Evolutionary conservation across 2,113 vertebrate species (phyloP).

Genomic region (Antechinus flavipes): DNA sequence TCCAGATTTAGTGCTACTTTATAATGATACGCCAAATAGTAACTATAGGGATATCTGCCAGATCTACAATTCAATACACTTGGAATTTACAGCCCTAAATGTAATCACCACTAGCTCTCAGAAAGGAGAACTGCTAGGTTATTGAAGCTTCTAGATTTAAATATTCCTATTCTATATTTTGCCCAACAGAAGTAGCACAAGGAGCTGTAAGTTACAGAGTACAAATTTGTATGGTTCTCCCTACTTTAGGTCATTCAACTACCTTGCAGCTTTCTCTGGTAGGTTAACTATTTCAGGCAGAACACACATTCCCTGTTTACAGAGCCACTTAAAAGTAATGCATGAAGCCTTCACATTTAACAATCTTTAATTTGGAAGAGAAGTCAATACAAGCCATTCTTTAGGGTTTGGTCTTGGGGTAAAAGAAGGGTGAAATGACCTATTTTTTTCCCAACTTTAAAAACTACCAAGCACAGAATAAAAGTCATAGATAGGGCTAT

Average conservation of each 20-base stretch:
- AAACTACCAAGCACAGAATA: slow-evolving; percentile 81
- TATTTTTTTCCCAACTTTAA: slow-evolving; percentile 81
- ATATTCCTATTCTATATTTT: slow-evolving; percentile 75
- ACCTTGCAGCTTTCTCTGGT: slow-evolving; percentile 54
- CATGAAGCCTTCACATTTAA: slow-evolving; percentile 84
- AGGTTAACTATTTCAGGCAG: slow-evolving; percentile 77
- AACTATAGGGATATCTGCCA: slow-evolving; percentile 77
- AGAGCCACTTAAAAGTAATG: slow-evolving; percentile 79
- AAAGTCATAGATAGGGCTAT: slow-evolving; percentile 74
- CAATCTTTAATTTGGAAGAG: slow-evolving; percentile 85
- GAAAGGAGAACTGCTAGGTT: slow-evolving; percentile 69
- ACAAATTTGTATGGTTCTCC: slow-evolving; percentile 53
- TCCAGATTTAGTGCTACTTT: slow-evolving; percentile 82
- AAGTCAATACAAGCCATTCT: slow-evolving; percentile 85
- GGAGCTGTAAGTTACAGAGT: slow-evolving; percentile 76
- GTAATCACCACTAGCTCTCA: slow-evolving; percentile 75
- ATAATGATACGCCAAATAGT: slow-evolving; percentile 75
- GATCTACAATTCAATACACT: slow-evolving; percentile 73
- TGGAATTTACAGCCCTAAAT: slow-evolving; percentile 73
- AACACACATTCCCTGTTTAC: slow-evolving; percentile 75
- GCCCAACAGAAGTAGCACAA: slow-evolving; percentile 78
- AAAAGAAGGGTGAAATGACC: slow-evolving; percentile 78
- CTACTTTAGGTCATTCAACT: slow-evolving; percentile 66
- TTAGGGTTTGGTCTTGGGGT: slow-evolving; percentile 74
- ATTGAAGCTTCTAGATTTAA: slow-evolving; percentile 71